Base-by-base conservation (phyloP, 2,113 vertebrate species). In the Calypte anna region DNA sequence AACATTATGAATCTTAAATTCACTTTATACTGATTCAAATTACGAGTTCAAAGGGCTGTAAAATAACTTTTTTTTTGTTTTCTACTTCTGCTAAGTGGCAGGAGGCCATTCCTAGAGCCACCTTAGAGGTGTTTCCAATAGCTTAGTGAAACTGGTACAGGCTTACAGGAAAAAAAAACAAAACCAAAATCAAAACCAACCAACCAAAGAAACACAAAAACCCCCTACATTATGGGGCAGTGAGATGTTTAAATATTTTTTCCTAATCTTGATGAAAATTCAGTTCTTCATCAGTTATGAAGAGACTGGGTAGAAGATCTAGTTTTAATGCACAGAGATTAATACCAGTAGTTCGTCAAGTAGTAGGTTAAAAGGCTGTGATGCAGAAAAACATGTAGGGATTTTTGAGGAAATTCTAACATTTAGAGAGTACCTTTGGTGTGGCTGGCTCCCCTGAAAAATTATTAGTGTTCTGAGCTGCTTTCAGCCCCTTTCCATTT, bases 401-500 rank as follows among this genome's bases (percentile, higher is more conserved):
- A 40, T 30, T 68, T 84, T 53, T 36, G 9, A 88, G 38, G 2
- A 2, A 90, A 6, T 8, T 83, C 6, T 66, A 1, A 22, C 28
- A 4, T 27, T 46, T 28, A 57, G 5, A 64, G 28, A 59, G 30
- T 22, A 12, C n/a, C 12, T 76, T 72, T 20, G 21, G 58, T 40
- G 58, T 36, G 24, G 9, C 16, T 82, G 6, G 6, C n/a, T 79
- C 27, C 10, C 10, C 31, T 54, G 40, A 40, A 68, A 90, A 90
- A 75, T 62, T 0, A 53, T 86, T 55, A 31, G 73, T 15, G 61
- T 0, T 0, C 55, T 81, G 55, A 46, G 30, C 59, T 70, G 68
- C 73, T 72, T 58, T 83, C 68, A 86, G 68, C 31, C 22, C 17
- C 48, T 88, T 85, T 80, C 59, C 9, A 54, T 54, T 80, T 88